Evolutionary conservation across 2,888 invertebrate species (phyloP).

Genomic region (Prenolepis imparis): DNA sequence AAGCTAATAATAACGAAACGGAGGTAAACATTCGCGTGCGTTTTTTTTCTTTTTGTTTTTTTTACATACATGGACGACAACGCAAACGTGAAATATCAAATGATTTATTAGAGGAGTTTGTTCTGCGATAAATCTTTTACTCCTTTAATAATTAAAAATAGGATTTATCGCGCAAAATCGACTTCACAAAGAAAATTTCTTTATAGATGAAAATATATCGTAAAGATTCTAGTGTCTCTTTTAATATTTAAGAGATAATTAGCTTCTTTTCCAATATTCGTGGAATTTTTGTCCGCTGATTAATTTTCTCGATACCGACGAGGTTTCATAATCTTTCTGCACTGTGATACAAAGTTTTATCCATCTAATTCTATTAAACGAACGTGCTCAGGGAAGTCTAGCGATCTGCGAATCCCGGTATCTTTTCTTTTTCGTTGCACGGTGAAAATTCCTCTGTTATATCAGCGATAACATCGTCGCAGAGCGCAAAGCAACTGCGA

Average conservation of each 20-base stretch:
- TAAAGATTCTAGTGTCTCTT: slow-evolving; percentile 6
- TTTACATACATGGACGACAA: slow-evolving; percentile 1
- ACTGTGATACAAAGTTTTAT: neutral
- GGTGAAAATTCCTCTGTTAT: slow-evolving; percentile 56
- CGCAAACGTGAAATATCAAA: slow-evolving; percentile 5
- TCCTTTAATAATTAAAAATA: neutral
- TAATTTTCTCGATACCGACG: neutral
- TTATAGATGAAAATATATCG: neutral
- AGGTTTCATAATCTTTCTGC: neutral
- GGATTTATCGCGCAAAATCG: slow-evolving; percentile 22
- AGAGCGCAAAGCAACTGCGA: slow-evolving; percentile 50
- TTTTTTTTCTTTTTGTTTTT: neutral
- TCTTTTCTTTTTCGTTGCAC: slow-evolving; percentile 7
- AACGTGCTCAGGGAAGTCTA: neutral
- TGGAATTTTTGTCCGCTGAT: neutral
- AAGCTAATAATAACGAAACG: slow-evolving; percentile 17
- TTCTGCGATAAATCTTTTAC: neutral
- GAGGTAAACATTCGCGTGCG: slow-evolving; percentile 9
- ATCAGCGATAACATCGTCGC: slow-evolving; percentile 59
- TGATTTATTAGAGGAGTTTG: slow-evolving; percentile 16
- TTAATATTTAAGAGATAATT: neutral
- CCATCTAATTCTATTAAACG: slow-evolving; percentile 8
- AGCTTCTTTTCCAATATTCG: neutral
- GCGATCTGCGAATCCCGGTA: neutral
- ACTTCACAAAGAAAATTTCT: neutral